Base-by-base conservation (phyloP, 2,888 invertebrate species). In the Drosophila stalkeri region DNA sequence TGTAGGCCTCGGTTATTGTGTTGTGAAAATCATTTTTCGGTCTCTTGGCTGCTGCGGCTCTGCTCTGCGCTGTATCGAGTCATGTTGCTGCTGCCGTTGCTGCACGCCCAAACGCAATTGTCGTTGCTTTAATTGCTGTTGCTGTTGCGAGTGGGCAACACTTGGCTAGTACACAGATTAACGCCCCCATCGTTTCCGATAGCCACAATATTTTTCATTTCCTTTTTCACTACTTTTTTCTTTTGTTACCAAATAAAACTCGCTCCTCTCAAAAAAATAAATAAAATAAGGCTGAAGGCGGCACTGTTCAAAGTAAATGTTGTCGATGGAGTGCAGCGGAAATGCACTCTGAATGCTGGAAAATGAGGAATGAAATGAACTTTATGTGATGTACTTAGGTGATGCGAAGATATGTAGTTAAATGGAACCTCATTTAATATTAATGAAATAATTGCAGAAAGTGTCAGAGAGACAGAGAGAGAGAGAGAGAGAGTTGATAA, bases 71-170 rank as follows among this genome's bases (percentile, higher is more conserved):
- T 47, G 27, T 16, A 27, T 27, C 47, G 27, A 47, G 47, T 27
- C 47, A 47, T 59, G 55, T 44, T 44, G 59, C 46, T 59, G 61
- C 62, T 70, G 78, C 41, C 64, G 80, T 57, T 46, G 64, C 64
- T 77, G 71, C 74, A 72, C 86, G 81, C 84, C 83, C 87, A 76
- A 79, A 85, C 86, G 82, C 86, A 85, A 86, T 75, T 85, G 85
- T 82, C 88, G 88, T 79, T 72, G 64, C 83, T 86, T 86, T 86
- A 86, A 86, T 86, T 86, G 89, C 86, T 89, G 75, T 79, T 70
- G 72, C 80, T 70, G 55, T 49, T 69, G 37, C 39, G 62, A 77
- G 77, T 78, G 77, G 72, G 77, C 76, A 75, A 41, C 77, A 77
- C 80, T 77, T 77, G 71, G 80, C 62, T 67, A 55, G 70, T 57